Conservation (phyloP, 2,888 invertebrate species). For the Morpho helenor region DNA sequence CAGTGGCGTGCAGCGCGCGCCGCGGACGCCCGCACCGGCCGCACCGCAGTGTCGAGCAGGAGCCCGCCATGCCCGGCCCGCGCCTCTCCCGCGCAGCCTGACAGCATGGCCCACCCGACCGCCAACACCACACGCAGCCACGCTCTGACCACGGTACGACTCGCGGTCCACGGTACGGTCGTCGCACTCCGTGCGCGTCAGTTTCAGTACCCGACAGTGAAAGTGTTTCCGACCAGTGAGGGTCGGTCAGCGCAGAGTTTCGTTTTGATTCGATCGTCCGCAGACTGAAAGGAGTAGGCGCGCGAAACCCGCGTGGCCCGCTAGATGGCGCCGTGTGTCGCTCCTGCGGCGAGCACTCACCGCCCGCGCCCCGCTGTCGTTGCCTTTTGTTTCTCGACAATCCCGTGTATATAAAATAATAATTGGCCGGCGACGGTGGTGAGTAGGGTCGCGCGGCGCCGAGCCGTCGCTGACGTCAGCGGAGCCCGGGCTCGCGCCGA, state of each 20-base stretch:
- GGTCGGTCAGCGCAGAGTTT: slow-evolving; percentile 55
- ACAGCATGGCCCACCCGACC: slow-evolving; percentile 77
- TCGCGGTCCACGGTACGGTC: slow-evolving; percentile 18
- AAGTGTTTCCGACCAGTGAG: slow-evolving; percentile 61
- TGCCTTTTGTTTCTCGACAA: slow-evolving; percentile 69
- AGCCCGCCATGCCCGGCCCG: slow-evolving; percentile 78
- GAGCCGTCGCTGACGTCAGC: slow-evolving; percentile 75
- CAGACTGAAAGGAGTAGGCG: slow-evolving; percentile 68
- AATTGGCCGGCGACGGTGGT: slow-evolving; percentile 69
- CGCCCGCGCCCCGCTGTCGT: slow-evolving; percentile 68
- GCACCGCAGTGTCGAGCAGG: slow-evolving; percentile 76
- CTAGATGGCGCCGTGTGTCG: slow-evolving; percentile 75
- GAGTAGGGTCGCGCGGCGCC: slow-evolving; percentile 66
- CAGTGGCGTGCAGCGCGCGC: slow-evolving; percentile 78
- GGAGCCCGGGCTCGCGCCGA: slow-evolving; percentile 65
- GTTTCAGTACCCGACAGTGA: slow-evolving; percentile 47
- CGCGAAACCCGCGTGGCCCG: slow-evolving; percentile 67
- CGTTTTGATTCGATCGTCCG: slow-evolving; percentile 76
- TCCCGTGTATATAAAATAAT: slow-evolving; percentile 70
- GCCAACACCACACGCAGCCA: slow-evolving; percentile 78
- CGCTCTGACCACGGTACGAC: slow-evolving; percentile 78
- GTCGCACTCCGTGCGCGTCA: slow-evolving; percentile 28
- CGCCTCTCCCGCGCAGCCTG: slow-evolving; percentile 77
- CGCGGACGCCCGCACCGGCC: slow-evolving; percentile 77
- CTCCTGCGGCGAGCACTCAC: slow-evolving; percentile 75